Base-by-base conservation (phyloP, 1,140 invertebrate species). In the Propsilocerus akamusi region DNA sequence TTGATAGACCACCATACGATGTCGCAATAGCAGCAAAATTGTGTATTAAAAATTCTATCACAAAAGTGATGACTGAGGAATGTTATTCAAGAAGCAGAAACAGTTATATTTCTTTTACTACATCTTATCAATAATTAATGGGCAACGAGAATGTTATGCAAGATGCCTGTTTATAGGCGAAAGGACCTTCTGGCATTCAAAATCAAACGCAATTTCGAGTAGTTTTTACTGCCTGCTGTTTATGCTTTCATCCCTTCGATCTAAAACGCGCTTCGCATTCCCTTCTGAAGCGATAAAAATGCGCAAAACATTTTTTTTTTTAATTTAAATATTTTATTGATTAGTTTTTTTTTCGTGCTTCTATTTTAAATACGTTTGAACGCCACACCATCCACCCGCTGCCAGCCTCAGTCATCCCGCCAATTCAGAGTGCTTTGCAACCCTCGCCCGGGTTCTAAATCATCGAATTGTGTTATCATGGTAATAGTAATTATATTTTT, bases 261-360 rank as follows among this genome's bases (percentile, higher is more conserved):
- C 28, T 30, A 30, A 30, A 30, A 11, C 28, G 10, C 10, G 10
- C n/a, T 30, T 41, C 34, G 34, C 34, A 20, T 7, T 20, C 17
- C 14, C 34, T 8, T 41, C 34, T 8, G 14, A 41, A 41, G 22
- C 12, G 22, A 41, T 17, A 41, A 41, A 41, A 41, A 41, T 20
- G 17, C 14, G 34, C 5, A 41, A 41, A 14, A 41, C 14, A 17
- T 41, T 41, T n/a, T n/a, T n/a, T n/a, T n/a, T n/a, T 41, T 41
- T 41, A 41, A 41, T 41, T 41, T 41, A 41, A 41, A 41, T n/a
- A n/a, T 41, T 41, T 41, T 41, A 41, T 41, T 41, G 34, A 41
- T 41, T 41, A 41, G 34, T 41, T 41, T 41, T 41, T 41, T 41
- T 17, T 41, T 14, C 34, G 14, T 41, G 34, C 34, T 30, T 30